Conservation (phyloP, 2,113 vertebrate genomes). For the Reinhardtius hippoglossoides region DNA sequence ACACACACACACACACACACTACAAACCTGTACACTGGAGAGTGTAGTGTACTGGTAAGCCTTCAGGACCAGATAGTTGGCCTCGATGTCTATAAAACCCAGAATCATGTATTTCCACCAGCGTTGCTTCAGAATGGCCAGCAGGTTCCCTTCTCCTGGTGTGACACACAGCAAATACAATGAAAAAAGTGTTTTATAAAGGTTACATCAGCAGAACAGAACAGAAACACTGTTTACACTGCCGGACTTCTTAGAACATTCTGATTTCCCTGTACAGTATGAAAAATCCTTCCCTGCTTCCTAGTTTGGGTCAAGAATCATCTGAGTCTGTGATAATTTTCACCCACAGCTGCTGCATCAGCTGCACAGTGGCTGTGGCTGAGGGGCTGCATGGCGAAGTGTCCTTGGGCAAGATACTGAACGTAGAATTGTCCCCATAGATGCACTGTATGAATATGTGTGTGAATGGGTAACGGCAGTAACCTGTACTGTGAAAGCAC, state of each 20-base stretch:
- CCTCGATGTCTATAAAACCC: constrained; percentile 95
- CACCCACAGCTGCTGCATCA: neutral
- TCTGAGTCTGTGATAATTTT: neutral
- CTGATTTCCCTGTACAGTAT: neutral
- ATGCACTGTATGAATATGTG: no score
- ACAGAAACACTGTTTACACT: no score
- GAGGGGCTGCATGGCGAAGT: neutral
- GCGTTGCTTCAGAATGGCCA: constrained; percentile 94
- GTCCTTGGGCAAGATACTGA: no score
- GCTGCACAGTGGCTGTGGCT: neutral
- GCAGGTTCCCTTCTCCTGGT: constrained; percentile 93
- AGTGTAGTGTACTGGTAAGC: constrained; percentile 97
- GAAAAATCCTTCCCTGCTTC: neutral
- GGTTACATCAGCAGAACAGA: no score
- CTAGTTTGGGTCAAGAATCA: neutral
- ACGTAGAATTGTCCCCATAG: no score
- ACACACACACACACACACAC: neutral
- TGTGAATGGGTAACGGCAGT: no score
- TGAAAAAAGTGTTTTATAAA: neutral
- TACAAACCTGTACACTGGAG: constrained; percentile 92
- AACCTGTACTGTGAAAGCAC: no score
- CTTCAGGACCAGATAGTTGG: constrained; percentile 95
- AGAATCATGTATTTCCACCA: constrained; percentile 99
- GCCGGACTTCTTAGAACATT: neutral
- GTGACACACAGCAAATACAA: neutral